Percentiles rank a stretch among this genome's conserved stretches.
Conservation (phyloP, 2,113 vertebrate genomes). For the Catagonus wagneri region DNA sequence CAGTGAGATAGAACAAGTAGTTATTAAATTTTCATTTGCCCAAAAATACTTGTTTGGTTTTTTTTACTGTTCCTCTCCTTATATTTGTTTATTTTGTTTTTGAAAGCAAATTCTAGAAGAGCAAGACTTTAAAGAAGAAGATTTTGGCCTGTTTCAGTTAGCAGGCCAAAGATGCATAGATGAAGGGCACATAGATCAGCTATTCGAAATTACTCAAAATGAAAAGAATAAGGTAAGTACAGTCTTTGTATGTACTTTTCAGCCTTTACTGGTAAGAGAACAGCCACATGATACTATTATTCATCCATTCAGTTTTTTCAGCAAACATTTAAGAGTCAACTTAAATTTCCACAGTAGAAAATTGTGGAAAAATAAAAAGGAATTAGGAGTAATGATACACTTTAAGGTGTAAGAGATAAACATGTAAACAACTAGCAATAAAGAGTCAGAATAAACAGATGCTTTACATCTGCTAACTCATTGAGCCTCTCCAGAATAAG, state of each 20-base stretch:
- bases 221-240: constrained; percentile 94
- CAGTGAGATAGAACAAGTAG: constrained; percentile 33
- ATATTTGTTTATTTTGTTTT: constrained; percentile 42
- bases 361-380: constrained; percentile 26
- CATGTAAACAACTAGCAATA: constrained; percentile 9
- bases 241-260: constrained; percentile 41
- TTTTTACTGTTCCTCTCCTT: not conserved
- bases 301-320: not conserved
- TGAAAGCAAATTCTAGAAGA: constrained; percentile 92
- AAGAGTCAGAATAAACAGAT: constrained; percentile 1
- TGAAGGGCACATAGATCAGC: constrained; percentile 91
- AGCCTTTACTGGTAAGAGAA: constrained; percentile 21
- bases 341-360: constrained; percentile 42
- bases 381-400: not conserved
- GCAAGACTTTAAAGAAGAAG: constrained; percentile 92
- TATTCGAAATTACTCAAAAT: constrained; percentile 94
- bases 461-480: not conserved
- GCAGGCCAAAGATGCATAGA: constrained; percentile 94
- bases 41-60: not conserved
- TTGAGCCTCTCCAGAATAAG: not conserved
- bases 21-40: constrained; percentile 49
- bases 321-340: constrained; percentile 39
- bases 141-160: constrained; percentile 92
- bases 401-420: constrained; percentile 36
- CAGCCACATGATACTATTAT: not conserved